Evolutionary conservation across 2,113 vertebrate genomes (phyloP), one percentile per base, ranked within the genome.

Genomic region (Dasyornis broadbenti): DNA sequence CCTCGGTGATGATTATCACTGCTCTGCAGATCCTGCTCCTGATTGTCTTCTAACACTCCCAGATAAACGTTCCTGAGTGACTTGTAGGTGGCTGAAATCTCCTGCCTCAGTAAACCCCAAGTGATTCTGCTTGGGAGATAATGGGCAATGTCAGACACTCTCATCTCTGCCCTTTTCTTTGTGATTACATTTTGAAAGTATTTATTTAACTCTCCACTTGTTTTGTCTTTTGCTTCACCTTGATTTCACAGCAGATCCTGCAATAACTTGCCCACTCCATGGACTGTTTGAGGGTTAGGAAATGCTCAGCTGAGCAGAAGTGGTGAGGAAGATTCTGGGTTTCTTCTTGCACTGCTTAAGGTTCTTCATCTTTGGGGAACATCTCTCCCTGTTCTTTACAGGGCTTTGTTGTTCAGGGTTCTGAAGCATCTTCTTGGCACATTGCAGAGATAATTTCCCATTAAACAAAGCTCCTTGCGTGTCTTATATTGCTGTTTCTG

Each of bases 171-270:
- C 7, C 78, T 90, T 53, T 91, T 81, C 83, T 92, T 83, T 26
- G 59, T 66, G 72, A 88, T 90, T 60, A 53, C 66, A 15, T 44
- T 77, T 73, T 31, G 80, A 44, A 95, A 96, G 86, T 77, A 88
- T 94, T 96, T 94, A 90, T 93, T 97, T 92, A 95, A 90, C 79
- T 90, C 88, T 94, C 6, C 1, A 27, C 68, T 91, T 93, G 91
- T 92, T 96, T 92, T 75, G 84, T 78, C 75, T 86, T 85, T 82
- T 80, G 35, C 78, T 92, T 66, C 7, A 61, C 63, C 77, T 96
- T 87, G 93, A 87, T 96, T 89, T 94, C 63, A 63, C 64, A 86
- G 70, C 72, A 80, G 66, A 84, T 90, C 28, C 53, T 73, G n/a
- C 75, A 78, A 35, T 92, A 80, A 82, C 47, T 61, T 6, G 15